These are phyloP conservation scores for Paratilapia polleni DNA, from an alignment of 2,113 vertebrate species.

Conservation along the genomic window DNA sequence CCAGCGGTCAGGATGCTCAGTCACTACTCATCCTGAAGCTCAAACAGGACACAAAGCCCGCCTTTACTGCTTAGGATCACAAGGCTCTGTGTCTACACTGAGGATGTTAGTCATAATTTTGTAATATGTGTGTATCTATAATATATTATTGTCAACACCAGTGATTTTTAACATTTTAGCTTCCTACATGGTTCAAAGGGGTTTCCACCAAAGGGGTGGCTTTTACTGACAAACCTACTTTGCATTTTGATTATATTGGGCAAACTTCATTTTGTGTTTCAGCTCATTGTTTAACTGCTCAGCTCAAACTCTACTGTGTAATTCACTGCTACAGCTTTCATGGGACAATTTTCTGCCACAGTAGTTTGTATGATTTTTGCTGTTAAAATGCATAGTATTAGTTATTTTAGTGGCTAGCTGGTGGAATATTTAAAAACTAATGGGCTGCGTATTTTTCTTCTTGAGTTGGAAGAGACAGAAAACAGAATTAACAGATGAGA, in stretches of 20 bases:
- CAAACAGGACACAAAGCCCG: constrained; percentile 38
- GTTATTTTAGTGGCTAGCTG: neutral
- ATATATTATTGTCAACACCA: neutral
- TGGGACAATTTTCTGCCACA: neutral
- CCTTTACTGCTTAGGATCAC: constrained; percentile 1
- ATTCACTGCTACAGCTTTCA: neutral
- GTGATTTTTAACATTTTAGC: neutral
- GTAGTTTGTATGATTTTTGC: too few relatives aligned
- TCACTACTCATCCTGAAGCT: constrained; percentile 46
- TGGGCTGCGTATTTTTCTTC: neutral
- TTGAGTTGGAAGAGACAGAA: neutral
- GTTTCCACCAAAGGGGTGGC: neutral
- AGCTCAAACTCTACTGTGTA: neutral
- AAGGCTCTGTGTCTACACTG: neutral
- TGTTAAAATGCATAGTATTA: neutral
- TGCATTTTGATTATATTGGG: neutral
- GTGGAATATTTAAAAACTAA: neutral
- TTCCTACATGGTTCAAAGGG: neutral
- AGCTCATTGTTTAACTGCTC: neutral
- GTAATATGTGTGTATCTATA: neutral
- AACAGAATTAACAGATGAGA: neutral
- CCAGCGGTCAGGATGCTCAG: constrained; percentile 64
- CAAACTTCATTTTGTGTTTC: neutral
- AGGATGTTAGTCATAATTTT: neutral
- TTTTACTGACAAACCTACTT: neutral